Conservation (phyloP, 2,113 vertebrate species). For the Actenoides hombroni region DNA sequence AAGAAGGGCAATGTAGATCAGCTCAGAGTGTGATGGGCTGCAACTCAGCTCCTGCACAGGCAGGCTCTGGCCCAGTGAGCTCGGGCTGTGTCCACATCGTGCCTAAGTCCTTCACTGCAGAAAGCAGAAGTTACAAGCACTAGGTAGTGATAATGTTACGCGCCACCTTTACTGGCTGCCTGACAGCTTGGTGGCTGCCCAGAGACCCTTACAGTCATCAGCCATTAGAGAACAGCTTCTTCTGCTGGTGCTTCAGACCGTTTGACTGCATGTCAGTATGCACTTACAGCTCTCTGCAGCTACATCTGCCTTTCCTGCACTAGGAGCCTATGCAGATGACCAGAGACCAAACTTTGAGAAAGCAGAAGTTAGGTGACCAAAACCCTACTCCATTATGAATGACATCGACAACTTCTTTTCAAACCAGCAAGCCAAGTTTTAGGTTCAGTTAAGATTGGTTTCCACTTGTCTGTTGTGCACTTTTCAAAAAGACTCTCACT, state of each 20-base stretch:
- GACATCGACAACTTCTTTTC: background rate
- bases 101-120: background rate
- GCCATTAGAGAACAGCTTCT: background rate
- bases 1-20: background rate
- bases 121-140: background rate
- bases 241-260: background rate
- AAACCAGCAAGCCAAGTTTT: background rate
- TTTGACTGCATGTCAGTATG: background rate
- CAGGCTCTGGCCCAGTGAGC: background rate
- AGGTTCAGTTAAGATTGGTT: background rate
- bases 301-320: background rate
- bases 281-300: background rate
- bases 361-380: background rate
- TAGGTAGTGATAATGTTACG: background rate
- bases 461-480: background rate
- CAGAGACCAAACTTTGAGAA: background rate
- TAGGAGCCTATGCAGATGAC: background rate
- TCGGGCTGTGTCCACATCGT: fast-evolving
- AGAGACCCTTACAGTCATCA: background rate
- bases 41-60: background rate
- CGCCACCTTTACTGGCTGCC: background rate
- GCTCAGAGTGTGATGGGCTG: background rate
- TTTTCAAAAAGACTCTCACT: background rate
- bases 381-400: background rate
- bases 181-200: background rate